These are phyloP conservation scores for Ochlodes sylvanus DNA, from an alignment of 2,888 invertebrate species.

Conservation along the genomic window DNA sequence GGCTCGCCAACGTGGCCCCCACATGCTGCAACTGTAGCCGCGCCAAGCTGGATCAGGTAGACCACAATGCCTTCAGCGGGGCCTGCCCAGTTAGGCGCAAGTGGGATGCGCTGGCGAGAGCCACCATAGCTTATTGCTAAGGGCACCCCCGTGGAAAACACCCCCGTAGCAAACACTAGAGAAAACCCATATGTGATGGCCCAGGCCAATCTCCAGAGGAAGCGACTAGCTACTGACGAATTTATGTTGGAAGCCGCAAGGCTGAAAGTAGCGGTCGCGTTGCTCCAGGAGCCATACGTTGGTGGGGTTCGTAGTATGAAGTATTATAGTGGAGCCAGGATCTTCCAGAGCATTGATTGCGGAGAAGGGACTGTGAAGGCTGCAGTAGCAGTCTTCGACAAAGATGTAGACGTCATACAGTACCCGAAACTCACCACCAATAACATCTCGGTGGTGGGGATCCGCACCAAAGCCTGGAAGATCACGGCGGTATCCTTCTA, in stretches of 20 bases:
- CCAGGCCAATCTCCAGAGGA: too few relatives aligned
- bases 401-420: conserved; percentile 4
- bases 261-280: too few relatives aligned
- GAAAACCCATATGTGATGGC: too few relatives aligned
- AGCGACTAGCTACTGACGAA: conserved; percentile 37
- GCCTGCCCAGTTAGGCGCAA: neutral
- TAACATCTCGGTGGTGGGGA: conserved; percentile 6
- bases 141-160: too few relatives aligned
- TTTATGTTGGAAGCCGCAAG: too few relatives aligned
- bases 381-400: conserved; percentile 25
- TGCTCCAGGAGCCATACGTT: too few relatives aligned
- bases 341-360: conserved; percentile 15
- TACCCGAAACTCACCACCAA: too few relatives aligned
- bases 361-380: conserved; percentile 31
- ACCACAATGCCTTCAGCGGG: conserved; percentile 28
- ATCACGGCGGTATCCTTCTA: neutral
- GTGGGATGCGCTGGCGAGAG: conserved; percentile 15
- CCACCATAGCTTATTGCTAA: too few relatives aligned
- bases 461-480: neutral
- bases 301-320: neutral
- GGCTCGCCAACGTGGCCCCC: neutral
- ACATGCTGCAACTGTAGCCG: too few relatives aligned
- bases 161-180: too few relatives aligned
- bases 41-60: neutral
- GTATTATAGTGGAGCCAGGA: conserved; percentile 9